A percentile compares a stretch with the other conserved stretches of the same genome.
phyloP scores from a whole-genome alignment of 2,113 vertebrate genomes.

The Sisor rabdophorus region DNA sequence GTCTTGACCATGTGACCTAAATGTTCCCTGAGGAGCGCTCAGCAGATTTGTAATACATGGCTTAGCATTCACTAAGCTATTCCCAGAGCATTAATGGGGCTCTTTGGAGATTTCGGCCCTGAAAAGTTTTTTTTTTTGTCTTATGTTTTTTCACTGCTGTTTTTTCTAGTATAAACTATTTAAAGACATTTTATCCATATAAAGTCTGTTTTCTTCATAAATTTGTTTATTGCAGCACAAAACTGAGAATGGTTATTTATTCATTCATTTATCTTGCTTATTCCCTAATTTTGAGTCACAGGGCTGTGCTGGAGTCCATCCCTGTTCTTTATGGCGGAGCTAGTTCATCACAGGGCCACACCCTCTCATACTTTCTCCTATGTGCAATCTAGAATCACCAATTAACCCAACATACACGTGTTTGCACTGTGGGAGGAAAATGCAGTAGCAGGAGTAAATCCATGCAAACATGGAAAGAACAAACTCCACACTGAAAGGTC shows the following conservation, averaged over 20 bases:
- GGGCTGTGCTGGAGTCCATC: too few species aligned
- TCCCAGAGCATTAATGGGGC: neutral
- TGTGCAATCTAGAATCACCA: too few species aligned
- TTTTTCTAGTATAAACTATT: neutral
- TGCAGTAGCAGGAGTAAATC: too few species aligned
- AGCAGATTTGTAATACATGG: slow-evolving; percentile 31
- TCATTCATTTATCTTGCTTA: too few species aligned
- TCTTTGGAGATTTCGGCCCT: neutral
- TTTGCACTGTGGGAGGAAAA: too few species aligned
- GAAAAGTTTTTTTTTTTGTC: neutral
- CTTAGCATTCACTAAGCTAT: slow-evolving; percentile 26
- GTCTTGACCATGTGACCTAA: slow-evolving; percentile 30
- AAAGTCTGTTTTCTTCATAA: neutral
- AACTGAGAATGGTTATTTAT: neutral
- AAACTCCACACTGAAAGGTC: too few species aligned
- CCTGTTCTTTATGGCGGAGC: too few species aligned
- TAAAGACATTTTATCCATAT: neutral
- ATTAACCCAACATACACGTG: too few species aligned
- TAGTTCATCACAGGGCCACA: too few species aligned
- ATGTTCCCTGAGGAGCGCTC: slow-evolving; percentile 19
- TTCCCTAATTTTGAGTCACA: too few species aligned
- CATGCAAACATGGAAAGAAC: too few species aligned
- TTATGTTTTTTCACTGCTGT: neutral
- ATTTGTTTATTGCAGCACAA: neutral
- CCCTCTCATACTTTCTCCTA: too few species aligned